Evolutionary conservation across 2,888 invertebrate genomes (phyloP), one percentile per base, ranked within the genome.

Genomic region (Dicranocentrus wangi): DNA sequence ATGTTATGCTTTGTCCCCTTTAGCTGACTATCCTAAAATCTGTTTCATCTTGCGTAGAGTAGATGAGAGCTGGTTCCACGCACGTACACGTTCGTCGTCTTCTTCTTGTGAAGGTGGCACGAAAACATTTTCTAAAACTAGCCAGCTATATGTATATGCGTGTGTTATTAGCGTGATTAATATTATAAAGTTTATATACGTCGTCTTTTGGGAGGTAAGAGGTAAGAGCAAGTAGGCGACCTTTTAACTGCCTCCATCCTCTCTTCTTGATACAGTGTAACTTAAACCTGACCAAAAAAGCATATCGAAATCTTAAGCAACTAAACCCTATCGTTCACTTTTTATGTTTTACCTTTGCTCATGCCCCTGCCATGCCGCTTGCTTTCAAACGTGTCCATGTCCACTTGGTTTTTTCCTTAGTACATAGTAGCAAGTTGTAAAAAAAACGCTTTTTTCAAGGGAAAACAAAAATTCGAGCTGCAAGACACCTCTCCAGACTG

Each of bases 241-340:
- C 42, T 70, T 65, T 65, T 68, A 39, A 42, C 43, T 42, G 47
- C 51, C 28, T 42, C 58, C 58, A 21, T 68, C 27, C 66, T 15
- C 27, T 51, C 7, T 10, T 13, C 25, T 27, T n/a, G 27, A 21
- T 10, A 43, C 42, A 42, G 61, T 81, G 69, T 81, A 81, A 81
- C 73, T 19, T 42, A 75, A 81, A 75, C 80, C 80, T 81, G 73
- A 81, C 73, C 80, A 81, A 73, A 75, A 75, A 81, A 63, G 80
- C 73, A 81, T 80, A 68, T 73, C 72, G 69, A 72, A 79, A 78
- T 70, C 60, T 51, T 51, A 19, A 32, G 27, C n/a, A n/a, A n/a
- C 32, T 75, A 66, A 75, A 58, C 65, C 39, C 68, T 61, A 60
- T 58, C 47, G 17, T 27, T 63, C 25, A 65, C 7, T 28, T 25